These are phyloP conservation scores for Drosophila kanapiae DNA, from an alignment of 1,140 invertebrate genomes.

Conservation along the genomic window DNA sequence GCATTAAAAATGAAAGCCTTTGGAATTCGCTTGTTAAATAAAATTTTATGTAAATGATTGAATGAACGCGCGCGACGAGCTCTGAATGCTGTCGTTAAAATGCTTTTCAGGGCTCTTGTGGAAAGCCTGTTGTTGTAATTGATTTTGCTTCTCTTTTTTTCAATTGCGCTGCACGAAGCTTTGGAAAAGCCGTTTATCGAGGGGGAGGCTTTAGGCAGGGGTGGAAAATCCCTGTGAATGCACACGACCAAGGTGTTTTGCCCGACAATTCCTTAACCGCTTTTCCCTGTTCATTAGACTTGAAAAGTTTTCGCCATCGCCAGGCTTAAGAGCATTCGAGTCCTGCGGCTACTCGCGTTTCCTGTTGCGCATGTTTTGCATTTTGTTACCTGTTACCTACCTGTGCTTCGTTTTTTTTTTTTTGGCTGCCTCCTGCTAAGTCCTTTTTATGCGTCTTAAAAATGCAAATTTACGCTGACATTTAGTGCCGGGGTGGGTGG, in stretches of 20 bases:
- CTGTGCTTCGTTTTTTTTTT: conserved; percentile 6
- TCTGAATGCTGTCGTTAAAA: conserved; percentile 45
- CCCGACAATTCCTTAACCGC: conserved; percentile 27
- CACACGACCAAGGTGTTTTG: conserved; percentile 18
- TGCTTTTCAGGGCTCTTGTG: conserved; percentile 38
- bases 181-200: conserved; percentile 46
- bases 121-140: conserved; percentile 41
- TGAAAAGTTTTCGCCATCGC: conserved; percentile 5
- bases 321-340: conserved; percentile 47
- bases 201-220: neutral
- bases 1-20: conserved; percentile 66
- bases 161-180: conserved; percentile 17
- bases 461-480: conserved; percentile 80
- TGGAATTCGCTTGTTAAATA: conserved; percentile 65
- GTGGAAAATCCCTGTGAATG: conserved; percentile 15
- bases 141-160: conserved; percentile 42
- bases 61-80: conserved; percentile 21
- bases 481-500: conserved; percentile 9
- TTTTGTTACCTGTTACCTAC: conserved; percentile 38
- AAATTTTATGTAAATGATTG: conserved; percentile 68
- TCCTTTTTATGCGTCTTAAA: conserved; percentile 68
- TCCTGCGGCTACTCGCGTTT: conserved; percentile 54
- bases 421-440: conserved; percentile 28
- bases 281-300: conserved; percentile 44
- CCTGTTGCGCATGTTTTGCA: conserved; percentile 70